phyloP scores from a whole-genome alignment of 2,888 invertebrate genomes.

The Mesochorus sp. region DNA sequence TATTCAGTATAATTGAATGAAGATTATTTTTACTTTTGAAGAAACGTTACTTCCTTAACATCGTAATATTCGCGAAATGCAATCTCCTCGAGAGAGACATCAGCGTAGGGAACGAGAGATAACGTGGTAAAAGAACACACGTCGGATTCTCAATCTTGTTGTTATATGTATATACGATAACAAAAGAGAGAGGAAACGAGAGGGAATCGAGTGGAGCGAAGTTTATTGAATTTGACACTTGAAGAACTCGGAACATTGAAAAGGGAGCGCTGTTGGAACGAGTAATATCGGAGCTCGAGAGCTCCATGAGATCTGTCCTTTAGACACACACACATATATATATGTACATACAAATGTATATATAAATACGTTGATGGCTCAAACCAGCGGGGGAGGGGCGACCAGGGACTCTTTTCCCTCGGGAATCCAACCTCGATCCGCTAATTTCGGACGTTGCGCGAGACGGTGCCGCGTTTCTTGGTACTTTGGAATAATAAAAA shows the following conservation, averaged over 20 bases:
- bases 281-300: constrained; percentile 49
- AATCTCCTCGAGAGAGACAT: constrained; percentile 44
- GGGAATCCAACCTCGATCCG: constrained; percentile 75
- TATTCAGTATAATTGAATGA: no score
- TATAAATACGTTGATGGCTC: constrained; percentile 26
- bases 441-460: constrained; percentile 74
- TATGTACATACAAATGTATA: constrained; percentile 26
- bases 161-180: constrained; percentile 58
- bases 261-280: constrained; percentile 68
- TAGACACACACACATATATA: constrained; percentile 14
- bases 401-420: constrained; percentile 65
- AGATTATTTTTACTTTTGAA: no score
- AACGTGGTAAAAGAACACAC: not conserved
- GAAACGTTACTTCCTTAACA: no score
- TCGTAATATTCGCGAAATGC: constrained; percentile 24
- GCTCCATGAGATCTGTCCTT: constrained; percentile 14
- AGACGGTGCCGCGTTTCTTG: not conserved
- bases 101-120: constrained; percentile 17
- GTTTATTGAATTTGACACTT: constrained; percentile 82
- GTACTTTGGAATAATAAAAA: constrained; percentile 53
- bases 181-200: constrained; percentile 28
- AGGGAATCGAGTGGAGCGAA: constrained; percentile 47
- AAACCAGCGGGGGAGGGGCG: constrained; percentile 10
- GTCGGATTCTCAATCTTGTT: constrained; percentile 53
- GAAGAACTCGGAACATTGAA: constrained; percentile 81